Conservation (phyloP, 1,140 invertebrate genomes). For the Varroa destructor region DNA sequence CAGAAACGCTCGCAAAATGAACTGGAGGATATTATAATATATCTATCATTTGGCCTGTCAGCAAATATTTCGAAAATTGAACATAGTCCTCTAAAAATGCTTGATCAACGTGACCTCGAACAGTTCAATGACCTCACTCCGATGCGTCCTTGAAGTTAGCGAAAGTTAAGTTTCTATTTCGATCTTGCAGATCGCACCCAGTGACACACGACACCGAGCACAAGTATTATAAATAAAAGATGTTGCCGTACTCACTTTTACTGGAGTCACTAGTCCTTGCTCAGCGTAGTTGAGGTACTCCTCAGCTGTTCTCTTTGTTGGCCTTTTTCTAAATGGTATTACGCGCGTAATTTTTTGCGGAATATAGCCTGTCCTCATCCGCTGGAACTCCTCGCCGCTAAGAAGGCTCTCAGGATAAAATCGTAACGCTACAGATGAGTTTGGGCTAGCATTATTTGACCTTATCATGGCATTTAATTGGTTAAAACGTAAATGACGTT, state of each 20-base stretch:
- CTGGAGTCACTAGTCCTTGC: slow-evolving; percentile 6
- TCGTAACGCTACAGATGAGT: background rate
- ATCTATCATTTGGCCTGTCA: no score
- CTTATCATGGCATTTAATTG: background rate
- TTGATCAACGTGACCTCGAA: no score
- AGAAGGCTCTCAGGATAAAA: slow-evolving; percentile 23
- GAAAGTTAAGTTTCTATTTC: no score
- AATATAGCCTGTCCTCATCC: background rate
- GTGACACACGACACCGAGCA: no score
- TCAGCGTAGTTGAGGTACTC: slow-evolving; percentile 21
- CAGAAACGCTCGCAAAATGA: no score
- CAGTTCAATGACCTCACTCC: no score
- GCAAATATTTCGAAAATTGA: no score
- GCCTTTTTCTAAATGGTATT: background rate
- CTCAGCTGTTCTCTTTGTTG: slow-evolving; percentile 4
- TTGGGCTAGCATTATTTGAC: slow-evolving; percentile 2
- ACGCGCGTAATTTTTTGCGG: background rate
- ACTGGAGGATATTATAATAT: no score
- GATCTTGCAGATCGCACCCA: no score
- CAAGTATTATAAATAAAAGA: no score
- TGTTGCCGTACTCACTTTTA: background rate
- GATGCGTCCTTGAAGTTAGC: no score
- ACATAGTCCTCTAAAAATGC: no score
- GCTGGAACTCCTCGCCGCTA: slow-evolving; percentile 3
- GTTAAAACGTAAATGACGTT: background rate